These are phyloP conservation scores for Polydrusus tereticollis DNA, from an alignment of 2,888 invertebrate genomes.

Conservation along the genomic window DNA sequence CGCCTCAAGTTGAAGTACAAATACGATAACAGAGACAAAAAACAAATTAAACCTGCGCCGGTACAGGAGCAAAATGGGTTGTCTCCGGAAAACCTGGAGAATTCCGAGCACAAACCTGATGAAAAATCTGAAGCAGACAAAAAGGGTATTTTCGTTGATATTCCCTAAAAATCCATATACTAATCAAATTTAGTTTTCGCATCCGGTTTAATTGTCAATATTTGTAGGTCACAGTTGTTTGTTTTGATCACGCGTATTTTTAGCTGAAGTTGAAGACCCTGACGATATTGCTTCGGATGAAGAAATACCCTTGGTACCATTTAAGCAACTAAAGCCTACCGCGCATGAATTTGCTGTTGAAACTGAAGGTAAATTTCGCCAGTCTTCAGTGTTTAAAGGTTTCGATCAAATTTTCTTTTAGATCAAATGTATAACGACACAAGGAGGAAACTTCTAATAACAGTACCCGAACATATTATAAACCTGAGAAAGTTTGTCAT, in stretches of 20 bases:
- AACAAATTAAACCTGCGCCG: not conserved
- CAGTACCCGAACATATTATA: constrained; percentile 72
- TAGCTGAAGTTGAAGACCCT: constrained; percentile 6
- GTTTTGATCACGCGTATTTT: not conserved
- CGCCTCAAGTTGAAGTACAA: constrained; percentile 60
- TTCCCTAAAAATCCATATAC: no score
- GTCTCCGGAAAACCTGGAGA: constrained; percentile 31
- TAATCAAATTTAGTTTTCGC: no score
- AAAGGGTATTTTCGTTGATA: not conserved
- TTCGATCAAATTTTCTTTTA: constrained; percentile 55
- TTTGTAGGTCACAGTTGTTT: no score
- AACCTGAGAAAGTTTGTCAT: constrained; percentile 83
- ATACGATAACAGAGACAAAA: constrained; percentile 57
- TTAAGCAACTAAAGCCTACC: constrained; percentile 60
- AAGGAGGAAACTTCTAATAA: constrained; percentile 63
- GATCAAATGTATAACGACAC: constrained; percentile 68
- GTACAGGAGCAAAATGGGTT: no score
- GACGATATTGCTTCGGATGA: constrained; percentile 45
- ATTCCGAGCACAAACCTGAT: constrained; percentile 36
- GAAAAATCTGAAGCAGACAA: not conserved
- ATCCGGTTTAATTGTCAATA: no score
- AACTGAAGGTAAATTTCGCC: constrained; percentile 50
- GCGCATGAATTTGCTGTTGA: constrained; percentile 56
- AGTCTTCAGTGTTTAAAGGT: not conserved
- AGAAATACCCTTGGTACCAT: constrained; percentile 61